A percentile compares a stretch with the other conserved stretches of the same genome.
Evolutionary conservation across 2,113 vertebrate genomes (phyloP).

Genomic region (Pterocles burchelli): DNA sequence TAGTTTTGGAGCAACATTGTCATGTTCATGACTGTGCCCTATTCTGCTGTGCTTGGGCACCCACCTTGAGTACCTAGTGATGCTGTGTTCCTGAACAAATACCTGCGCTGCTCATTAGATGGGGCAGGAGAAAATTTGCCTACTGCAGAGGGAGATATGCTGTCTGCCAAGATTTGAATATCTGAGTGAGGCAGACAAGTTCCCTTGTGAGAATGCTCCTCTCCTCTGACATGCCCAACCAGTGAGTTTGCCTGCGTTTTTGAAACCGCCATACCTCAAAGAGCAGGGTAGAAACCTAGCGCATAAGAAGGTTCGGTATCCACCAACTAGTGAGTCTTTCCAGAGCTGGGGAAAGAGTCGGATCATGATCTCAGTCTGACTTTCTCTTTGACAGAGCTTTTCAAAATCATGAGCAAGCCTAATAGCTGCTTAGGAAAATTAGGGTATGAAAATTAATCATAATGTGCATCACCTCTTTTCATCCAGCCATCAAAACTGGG

Average conservation of each 20-base stretch:
- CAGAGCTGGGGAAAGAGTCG: neutral
- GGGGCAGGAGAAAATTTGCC: neutral
- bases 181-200: neutral
- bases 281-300: neutral
- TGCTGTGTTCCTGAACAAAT: neutral
- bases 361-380: constrained; percentile 20
- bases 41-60: neutral
- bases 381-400: constrained; percentile 24
- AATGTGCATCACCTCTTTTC: constrained; percentile 5
- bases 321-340: neutral
- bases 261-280: neutral
- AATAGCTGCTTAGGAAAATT: constrained; percentile 29
- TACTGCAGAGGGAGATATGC: neutral
- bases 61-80: neutral
- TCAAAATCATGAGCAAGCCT: constrained; percentile 13
- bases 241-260: neutral
- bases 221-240: neutral
- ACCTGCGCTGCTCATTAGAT: neutral
- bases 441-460: neutral
- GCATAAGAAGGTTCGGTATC: neutral
- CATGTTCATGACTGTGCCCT: neutral
- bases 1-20: neutral
- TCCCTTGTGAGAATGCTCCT: neutral
- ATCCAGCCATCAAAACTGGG: constrained; percentile 30
- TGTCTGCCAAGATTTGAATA: constrained; percentile 31